These are phyloP conservation scores for Pogonocherus hispidulus DNA, from an alignment of 2,888 invertebrate genomes.

Conservation along the genomic window DNA sequence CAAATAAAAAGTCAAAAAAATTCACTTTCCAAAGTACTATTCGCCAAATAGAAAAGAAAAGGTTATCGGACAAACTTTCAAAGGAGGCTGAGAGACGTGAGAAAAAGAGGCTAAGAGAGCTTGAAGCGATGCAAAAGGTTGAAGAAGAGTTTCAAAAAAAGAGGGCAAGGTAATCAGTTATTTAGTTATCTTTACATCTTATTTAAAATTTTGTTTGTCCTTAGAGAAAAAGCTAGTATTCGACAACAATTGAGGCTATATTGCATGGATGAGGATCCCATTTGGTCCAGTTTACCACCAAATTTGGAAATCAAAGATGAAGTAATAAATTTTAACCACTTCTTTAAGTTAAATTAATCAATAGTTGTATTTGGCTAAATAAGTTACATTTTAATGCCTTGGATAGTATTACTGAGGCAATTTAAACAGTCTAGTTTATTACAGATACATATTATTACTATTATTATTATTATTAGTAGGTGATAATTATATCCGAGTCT, in stretches of 20 bases:
- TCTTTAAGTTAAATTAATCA: not conserved
- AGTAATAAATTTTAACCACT: conserved; percentile 40
- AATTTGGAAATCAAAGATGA: conserved; percentile 63
- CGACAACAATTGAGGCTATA: conserved; percentile 82
- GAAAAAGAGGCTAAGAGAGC: conserved; percentile 80
- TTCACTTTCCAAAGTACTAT: conserved; percentile 90
- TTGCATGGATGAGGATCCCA: conserved; percentile 75
- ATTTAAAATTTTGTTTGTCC: conserved; percentile 34
- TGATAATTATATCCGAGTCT: too few relatives aligned
- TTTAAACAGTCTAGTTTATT: too few relatives aligned
- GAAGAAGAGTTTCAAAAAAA: conserved; percentile 91
- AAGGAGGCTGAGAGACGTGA: conserved; percentile 84
- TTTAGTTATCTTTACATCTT: not conserved
- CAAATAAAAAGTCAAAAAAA: conserved; percentile 71
- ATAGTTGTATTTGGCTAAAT: too few relatives aligned
- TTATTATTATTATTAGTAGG: too few relatives aligned
- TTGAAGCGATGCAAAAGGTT: conserved; percentile 87
- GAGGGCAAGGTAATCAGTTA: conserved; percentile 72
- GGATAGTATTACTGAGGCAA: too few relatives aligned
- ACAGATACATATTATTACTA: too few relatives aligned
- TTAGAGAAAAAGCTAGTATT: conserved; percentile 80
- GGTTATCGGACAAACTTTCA: conserved; percentile 82
- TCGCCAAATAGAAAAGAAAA: conserved; percentile 82
- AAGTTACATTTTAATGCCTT: too few relatives aligned
- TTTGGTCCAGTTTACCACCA: conserved; percentile 73